A percentile compares a stretch with the other conserved stretches of the same genome.
Conservation (phyloP, 1,140 invertebrate genomes). For the Plutomurus gul region DNA sequence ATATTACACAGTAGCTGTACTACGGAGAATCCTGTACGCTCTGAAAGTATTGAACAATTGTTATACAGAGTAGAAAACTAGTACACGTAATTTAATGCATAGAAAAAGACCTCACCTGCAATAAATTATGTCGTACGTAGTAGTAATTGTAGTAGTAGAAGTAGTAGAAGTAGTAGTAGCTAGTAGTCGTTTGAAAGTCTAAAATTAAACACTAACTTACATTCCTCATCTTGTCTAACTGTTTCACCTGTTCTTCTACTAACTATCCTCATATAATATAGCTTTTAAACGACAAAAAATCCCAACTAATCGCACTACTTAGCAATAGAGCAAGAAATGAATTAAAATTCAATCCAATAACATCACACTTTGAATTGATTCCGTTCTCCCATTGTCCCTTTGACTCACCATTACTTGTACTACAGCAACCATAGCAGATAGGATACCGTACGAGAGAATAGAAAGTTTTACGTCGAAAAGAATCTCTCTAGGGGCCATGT, state of each 20-base stretch:
- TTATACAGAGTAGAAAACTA: too few species aligned
- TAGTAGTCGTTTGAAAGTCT: background rate
- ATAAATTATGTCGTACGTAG: too few species aligned
- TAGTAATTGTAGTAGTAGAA: background rate
- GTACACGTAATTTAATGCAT: too few species aligned
- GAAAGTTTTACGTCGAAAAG: background rate
- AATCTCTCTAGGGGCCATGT: too few species aligned
- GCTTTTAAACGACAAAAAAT: slow-evolving; percentile 3
- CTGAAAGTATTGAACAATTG: too few species aligned
- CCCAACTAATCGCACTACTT: background rate
- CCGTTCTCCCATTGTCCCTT: background rate
- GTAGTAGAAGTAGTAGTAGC: background rate
- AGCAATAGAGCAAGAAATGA: background rate
- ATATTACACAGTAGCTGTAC: too few species aligned
- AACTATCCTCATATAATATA: slow-evolving; percentile 17
- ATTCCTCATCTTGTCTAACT: slow-evolving; percentile 19
- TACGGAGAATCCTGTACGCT: too few species aligned
- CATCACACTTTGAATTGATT: too few species aligned
- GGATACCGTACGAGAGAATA: too few species aligned
- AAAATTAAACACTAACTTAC: background rate
- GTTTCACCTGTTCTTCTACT: slow-evolving; percentile 11
- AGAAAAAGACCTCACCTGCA: too few species aligned
- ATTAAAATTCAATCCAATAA: background rate
- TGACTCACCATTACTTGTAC: too few species aligned
- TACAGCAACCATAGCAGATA: too few species aligned